A percentile compares a stretch with the other conserved stretches of the same genome.
These are phyloP conservation scores for Cerastis leucographa DNA, from an alignment of 2,888 invertebrate genomes.

Conservation along the genomic window DNA sequence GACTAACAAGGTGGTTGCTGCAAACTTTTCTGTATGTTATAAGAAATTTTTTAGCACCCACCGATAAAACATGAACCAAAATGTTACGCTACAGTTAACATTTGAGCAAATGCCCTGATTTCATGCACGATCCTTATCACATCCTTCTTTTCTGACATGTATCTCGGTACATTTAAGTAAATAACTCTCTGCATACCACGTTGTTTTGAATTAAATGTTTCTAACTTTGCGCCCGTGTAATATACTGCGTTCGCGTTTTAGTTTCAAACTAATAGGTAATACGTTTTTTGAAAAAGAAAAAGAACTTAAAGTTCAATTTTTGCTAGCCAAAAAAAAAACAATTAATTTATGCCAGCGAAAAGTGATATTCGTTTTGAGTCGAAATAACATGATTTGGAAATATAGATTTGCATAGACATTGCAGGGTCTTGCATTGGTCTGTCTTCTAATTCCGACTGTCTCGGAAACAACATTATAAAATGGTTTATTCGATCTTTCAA, in stretches of 20 bases:
- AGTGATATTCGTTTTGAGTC: not conserved
- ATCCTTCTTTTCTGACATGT: slow-evolving; percentile 1
- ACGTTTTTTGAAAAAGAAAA: not conserved
- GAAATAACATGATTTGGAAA: not conserved
- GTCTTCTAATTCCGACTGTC: slow-evolving; percentile 8
- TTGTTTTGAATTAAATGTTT: not conserved
- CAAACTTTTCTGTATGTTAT: not conserved
- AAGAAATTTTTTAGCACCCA: not conserved
- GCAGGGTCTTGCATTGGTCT: not conserved
- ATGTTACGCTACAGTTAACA: not conserved
- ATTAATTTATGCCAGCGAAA: not conserved
- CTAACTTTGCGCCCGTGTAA: not conserved
- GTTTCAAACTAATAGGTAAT: not conserved
- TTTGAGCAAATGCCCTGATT: not conserved
- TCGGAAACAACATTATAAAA: slow-evolving; percentile 33
- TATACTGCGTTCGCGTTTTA: not conserved
- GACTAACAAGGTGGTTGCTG: not conserved
- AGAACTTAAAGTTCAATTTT: not conserved
- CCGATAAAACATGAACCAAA: not conserved
- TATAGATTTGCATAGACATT: not conserved
- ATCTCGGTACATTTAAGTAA: not conserved
- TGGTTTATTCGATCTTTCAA: slow-evolving; percentile 34
- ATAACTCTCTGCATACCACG: not conserved
- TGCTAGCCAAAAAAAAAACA: not conserved
- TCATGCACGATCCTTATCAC: not conserved